A percentile compares a stretch with the other conserved stretches of the same genome.
Conservation (phyloP, 2,888 invertebrate species). For the Agonopterix alstromeriana region DNA sequence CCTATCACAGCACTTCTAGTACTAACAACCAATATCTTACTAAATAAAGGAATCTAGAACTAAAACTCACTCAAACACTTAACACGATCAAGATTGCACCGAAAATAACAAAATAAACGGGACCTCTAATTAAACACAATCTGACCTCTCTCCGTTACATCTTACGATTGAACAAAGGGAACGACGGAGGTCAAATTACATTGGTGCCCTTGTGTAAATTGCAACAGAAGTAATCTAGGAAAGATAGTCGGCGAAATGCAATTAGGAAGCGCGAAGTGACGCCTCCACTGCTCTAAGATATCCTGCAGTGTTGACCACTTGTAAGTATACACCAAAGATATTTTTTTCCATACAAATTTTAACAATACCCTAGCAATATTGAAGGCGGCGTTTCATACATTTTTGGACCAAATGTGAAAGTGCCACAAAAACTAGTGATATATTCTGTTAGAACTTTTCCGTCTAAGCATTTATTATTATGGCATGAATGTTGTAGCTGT, state of each 20-base stretch:
- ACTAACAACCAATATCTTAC: not conserved
- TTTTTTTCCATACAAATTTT: too few species aligned
- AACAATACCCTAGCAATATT: too few species aligned
- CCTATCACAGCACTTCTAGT: not conserved
- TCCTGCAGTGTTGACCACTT: conserved; percentile 12
- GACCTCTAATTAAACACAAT: conserved; percentile 19
- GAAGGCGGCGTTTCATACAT: too few species aligned
- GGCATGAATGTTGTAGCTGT: too few species aligned
- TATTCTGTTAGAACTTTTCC: too few species aligned
- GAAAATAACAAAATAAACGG: conserved; percentile 16
- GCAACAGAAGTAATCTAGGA: conserved; percentile 38
- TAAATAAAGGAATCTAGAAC: conserved; percentile 5
- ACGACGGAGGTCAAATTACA: conserved; percentile 20
- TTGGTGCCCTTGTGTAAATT: conserved; percentile 28
- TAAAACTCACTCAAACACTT: conserved; percentile 18
- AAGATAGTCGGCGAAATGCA: conserved; percentile 37
- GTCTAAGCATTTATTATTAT: too few species aligned
- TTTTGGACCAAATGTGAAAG: too few species aligned
- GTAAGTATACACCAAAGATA: not conserved
- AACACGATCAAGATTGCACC: conserved; percentile 17
- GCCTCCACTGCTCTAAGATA: conserved; percentile 22
- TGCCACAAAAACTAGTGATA: too few species aligned
- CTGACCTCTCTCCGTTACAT: conserved; percentile 10
- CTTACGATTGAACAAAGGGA: conserved; percentile 11
- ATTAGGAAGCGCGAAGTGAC: conserved; percentile 37